Percentiles rank a stretch among this genome's conserved stretches.
Conservation (phyloP, 2,797 vertebrate species). For the Siniperca undulata region DNA sequence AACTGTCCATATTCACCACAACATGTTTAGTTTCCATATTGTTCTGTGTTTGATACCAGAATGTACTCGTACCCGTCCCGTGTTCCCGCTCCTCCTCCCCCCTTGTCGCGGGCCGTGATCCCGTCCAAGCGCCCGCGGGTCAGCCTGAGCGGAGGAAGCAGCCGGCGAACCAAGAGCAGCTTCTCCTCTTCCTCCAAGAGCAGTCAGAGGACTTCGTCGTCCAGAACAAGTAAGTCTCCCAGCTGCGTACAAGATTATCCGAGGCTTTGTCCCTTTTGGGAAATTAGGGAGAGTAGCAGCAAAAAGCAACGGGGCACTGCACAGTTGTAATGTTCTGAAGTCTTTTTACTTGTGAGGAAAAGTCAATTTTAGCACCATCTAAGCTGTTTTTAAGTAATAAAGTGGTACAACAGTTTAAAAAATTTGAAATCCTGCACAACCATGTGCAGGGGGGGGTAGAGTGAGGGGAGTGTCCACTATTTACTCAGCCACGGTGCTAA, state of each 20-base stretch:
- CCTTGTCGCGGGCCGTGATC: conserved; percentile 91
- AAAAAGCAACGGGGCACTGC: background rate
- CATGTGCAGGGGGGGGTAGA: no score
- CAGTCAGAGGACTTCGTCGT: conserved; percentile 91
- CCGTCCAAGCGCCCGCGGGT: conserved; percentile 93
- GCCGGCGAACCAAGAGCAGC: conserved; percentile 91
- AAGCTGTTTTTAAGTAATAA: no score
- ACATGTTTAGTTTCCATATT: background rate
- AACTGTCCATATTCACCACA: background rate
- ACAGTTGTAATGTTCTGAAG: background rate
- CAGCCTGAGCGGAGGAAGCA: conserved; percentile 88
- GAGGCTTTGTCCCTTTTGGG: background rate
- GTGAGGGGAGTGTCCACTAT: no score
- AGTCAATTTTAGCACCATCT: background rate
- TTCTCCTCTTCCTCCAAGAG: conserved; percentile 93
- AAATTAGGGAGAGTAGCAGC: no score
- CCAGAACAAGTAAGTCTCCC: conserved; percentile 82
- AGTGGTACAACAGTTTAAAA: background rate
- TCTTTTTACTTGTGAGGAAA: background rate
- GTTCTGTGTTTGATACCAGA: conserved; percentile 67
- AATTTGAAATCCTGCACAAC: no score
- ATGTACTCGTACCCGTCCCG: conserved; percentile 93
- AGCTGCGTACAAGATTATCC: background rate
- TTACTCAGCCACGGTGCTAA: no score
- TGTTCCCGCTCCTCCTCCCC: conserved; percentile 90